Evolutionary conservation across 2,113 vertebrate genomes (phyloP).

Genomic region (Pedetes capensis): DNA sequence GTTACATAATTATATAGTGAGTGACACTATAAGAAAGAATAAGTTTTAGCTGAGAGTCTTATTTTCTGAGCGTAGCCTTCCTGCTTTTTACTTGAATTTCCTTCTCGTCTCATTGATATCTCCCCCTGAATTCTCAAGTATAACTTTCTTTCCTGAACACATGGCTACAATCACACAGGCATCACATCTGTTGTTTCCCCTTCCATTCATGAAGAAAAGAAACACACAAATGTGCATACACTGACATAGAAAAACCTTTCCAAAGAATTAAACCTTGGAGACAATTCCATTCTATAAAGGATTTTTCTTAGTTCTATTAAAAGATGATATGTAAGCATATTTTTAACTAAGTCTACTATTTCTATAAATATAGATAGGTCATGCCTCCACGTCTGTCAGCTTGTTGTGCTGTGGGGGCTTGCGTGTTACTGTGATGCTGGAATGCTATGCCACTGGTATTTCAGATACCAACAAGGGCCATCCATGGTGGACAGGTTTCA

Average conservation of each 20-base stretch:
- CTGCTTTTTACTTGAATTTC: background rate
- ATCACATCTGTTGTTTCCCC: background rate
- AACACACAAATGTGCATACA: background rate
- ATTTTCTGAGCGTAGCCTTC: background rate
- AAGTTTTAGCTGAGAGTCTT: background rate
- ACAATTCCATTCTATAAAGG: background rate
- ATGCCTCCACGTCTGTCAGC: too few species aligned
- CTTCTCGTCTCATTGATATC: background rate
- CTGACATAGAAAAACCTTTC: background rate
- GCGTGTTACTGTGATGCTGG: too few species aligned
- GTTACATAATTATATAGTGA: constrained; percentile 50
- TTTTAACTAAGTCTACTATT: background rate
- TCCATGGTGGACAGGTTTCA: too few species aligned
- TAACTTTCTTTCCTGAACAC: background rate
- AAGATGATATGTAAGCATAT: background rate
- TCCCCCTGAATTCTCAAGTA: background rate
- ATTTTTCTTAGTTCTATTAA: constrained; percentile 16
- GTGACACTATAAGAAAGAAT: constrained; percentile 1
- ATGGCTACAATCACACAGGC: background rate
- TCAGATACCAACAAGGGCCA: too few species aligned
- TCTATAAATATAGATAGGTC: background rate
- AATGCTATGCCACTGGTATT: too few species aligned
- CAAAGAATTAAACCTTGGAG: background rate
- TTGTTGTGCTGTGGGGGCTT: too few species aligned
- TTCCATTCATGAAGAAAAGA: background rate